Percentiles rank a stretch among this genome's conserved stretches.
Conservation (phyloP, 2,113 vertebrate species). For the Prietella phreatophila region DNA sequence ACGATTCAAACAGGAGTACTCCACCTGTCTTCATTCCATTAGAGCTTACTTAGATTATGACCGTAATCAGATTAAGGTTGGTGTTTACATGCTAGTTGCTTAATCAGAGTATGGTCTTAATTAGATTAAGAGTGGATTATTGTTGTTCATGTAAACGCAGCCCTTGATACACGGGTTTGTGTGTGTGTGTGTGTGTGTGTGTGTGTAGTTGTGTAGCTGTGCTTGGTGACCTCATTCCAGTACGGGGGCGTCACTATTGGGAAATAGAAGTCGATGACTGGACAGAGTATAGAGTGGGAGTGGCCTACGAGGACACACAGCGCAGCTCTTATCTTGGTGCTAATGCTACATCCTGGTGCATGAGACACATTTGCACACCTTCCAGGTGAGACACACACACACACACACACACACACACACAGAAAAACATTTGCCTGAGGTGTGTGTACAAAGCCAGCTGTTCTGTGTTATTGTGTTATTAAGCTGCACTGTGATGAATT, state of each 20-base stretch:
- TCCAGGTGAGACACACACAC: slow-evolving; percentile 72
- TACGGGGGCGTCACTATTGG: slow-evolving; percentile 88
- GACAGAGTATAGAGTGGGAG: slow-evolving; percentile 80
- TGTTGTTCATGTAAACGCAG: too few species aligned
- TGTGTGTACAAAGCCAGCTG: not conserved
- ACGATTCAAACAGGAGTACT: too few species aligned
- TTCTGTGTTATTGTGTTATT: not conserved
- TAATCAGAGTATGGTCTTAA: too few species aligned
- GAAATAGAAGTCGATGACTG: slow-evolving; percentile 82
- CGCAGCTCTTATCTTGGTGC: slow-evolving; percentile 81
- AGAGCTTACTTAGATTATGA: too few species aligned
- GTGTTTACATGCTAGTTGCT: too few species aligned
- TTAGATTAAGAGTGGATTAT: too few species aligned
- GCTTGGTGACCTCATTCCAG: slow-evolving; percentile 83
- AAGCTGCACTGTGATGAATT: not conserved
- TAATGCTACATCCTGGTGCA: slow-evolving; percentile 85
- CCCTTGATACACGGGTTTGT: too few species aligned
- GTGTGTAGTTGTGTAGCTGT: slow-evolving; percentile 82
- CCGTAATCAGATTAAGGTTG: too few species aligned
- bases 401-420: not conserved
- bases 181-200: slow-evolving; percentile 20
- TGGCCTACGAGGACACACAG: slow-evolving; percentile 83
- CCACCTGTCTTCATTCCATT: too few species aligned
- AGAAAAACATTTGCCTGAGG: not conserved
- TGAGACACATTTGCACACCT: slow-evolving; percentile 82